These are phyloP conservation scores for Heliothis subflexa DNA, from an alignment of 1,140 invertebrate genomes.

Conservation along the genomic window DNA sequence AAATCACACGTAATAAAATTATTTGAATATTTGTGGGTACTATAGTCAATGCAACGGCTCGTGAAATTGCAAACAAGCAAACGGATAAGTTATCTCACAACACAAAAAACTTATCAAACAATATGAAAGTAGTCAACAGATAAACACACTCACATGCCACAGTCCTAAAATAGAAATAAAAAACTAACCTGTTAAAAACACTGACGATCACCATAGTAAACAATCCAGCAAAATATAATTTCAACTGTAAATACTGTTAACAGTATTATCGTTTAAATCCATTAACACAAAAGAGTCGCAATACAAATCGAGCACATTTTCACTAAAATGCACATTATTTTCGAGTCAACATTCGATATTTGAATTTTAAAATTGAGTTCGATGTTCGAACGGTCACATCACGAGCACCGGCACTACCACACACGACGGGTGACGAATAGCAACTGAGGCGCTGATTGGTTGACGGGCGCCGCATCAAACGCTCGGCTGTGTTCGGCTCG, in stretches of 20 bases:
- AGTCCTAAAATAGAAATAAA: constrained; percentile 41
- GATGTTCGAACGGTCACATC: constrained; percentile 61
- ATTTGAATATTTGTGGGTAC: not conserved
- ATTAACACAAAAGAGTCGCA: constrained; percentile 58
- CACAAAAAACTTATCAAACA: not conserved
- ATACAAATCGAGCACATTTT: constrained; percentile 65
- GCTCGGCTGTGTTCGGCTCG: constrained; percentile 32
- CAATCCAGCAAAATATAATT: constrained; percentile 67
- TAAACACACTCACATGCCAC: constrained; percentile 18
- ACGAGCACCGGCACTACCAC: constrained; percentile 55
- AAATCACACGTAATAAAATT: constrained; percentile 8
- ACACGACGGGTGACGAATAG: constrained; percentile 47
- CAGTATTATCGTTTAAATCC: constrained; percentile 57
- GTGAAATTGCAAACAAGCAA: not conserved
- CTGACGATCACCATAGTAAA: constrained; percentile 84
- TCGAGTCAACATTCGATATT: constrained; percentile 54
- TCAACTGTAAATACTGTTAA: constrained; percentile 51
- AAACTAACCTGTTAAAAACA: constrained; percentile 82
- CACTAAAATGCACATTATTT: constrained; percentile 69
- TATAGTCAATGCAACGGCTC: not conserved
- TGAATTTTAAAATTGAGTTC: constrained; percentile 56
- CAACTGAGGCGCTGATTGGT: constrained; percentile 67
- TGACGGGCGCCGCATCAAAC: constrained; percentile 33
- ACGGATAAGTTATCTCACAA: not conserved
- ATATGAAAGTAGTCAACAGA: not conserved